phyloP scores from a whole-genome alignment of 2,113 vertebrate genomes.

The Ia io region DNA sequence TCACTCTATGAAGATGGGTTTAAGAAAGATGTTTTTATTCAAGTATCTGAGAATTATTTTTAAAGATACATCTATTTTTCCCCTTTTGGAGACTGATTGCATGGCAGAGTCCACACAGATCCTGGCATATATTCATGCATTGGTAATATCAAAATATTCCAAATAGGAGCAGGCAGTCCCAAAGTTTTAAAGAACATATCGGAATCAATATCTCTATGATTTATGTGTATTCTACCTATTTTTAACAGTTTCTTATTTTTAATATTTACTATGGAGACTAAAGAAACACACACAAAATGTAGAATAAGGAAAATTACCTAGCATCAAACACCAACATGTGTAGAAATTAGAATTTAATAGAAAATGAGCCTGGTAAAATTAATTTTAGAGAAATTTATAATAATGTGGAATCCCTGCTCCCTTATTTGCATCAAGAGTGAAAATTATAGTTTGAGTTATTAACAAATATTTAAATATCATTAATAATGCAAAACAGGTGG shows the following conservation, averaged over 20 bases:
- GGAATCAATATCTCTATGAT: neutral
- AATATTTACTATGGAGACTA: neutral
- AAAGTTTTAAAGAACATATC: neutral
- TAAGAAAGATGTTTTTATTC: neutral
- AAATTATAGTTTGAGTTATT: neutral
- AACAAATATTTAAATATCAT: no score
- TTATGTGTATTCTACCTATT: neutral
- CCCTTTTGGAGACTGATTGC: neutral
- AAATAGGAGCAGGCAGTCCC: neutral
- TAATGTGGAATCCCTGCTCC: neutral
- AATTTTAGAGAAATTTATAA: neutral
- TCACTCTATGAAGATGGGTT: neutral
- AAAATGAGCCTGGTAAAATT: neutral
- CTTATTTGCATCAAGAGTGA: neutral
- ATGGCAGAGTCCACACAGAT: neutral
- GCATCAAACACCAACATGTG: neutral
- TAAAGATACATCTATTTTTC: neutral
- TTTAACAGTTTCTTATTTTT: neutral
- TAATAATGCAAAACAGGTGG: no score
- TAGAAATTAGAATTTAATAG: neutral
- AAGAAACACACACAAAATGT: neutral
- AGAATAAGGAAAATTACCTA: neutral
- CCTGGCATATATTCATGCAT: neutral
- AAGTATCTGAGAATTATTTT: neutral
- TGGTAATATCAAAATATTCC: neutral